A percentile compares a stretch with the other conserved stretches of the same genome.
Evolutionary conservation across 2,113 vertebrate genomes (phyloP).

Genomic region (Ploceus nigricollis): DNA sequence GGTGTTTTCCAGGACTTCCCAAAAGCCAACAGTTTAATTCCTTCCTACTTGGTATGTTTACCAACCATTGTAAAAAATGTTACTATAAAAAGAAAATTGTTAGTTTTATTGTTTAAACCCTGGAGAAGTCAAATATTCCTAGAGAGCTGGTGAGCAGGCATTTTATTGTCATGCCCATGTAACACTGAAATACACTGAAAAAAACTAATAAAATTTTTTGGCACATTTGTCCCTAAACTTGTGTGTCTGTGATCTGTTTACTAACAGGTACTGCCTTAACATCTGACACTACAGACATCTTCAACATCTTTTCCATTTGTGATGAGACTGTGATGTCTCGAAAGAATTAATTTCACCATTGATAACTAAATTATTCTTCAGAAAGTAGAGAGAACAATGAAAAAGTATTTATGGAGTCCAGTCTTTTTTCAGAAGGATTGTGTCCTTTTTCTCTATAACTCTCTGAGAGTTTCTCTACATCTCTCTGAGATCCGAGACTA

Average conservation of each 20-base stretch:
- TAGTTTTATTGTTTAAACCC: not conserved
- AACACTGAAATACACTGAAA: not conserved
- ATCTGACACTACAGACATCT: not conserved
- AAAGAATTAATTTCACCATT: not conserved
- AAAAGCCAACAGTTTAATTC: not conserved
- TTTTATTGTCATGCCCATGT: not conserved
- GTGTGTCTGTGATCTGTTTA: not conserved
- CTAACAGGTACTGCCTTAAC: not conserved
- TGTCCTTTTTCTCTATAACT: not conserved
- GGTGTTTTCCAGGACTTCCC: not conserved
- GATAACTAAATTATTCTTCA: not conserved
- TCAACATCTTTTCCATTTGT: not conserved
- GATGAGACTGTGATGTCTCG: not conserved
- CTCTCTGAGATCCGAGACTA: slow-evolving; percentile 54
- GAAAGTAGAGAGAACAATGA: not conserved
- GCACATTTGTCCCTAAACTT: not conserved
- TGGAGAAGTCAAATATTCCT: not conserved
- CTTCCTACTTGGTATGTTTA: not conserved
- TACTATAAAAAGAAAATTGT: not conserved
- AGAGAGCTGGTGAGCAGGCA: not conserved
- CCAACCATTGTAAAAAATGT: not conserved
- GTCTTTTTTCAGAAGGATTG: not conserved
- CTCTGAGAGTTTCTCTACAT: not conserved
- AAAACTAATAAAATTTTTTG: not conserved
- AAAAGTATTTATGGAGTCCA: not conserved